Conservation (phyloP, 2,888 invertebrate genomes). For the Ptychoptera albimana region DNA sequence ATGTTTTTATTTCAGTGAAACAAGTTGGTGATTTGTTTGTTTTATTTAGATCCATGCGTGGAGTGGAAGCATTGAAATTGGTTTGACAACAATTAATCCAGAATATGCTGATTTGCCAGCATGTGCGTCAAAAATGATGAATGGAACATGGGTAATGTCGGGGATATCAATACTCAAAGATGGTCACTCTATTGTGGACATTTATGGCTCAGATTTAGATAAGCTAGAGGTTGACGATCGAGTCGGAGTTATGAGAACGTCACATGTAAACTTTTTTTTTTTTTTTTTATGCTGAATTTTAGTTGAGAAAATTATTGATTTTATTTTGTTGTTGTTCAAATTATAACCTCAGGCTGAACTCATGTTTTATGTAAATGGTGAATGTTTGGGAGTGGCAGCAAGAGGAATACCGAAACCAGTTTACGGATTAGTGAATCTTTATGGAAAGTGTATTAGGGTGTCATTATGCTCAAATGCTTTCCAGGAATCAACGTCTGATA, state of each 20-base stretch:
- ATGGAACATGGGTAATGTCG: slow-evolving; percentile 85
- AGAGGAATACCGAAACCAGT: slow-evolving; percentile 53
- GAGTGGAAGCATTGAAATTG: slow-evolving; percentile 63
- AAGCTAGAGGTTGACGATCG: slow-evolving; percentile 67
- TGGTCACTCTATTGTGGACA: slow-evolving; percentile 63
- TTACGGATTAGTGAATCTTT: slow-evolving; percentile 65
- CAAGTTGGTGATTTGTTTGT: neutral
- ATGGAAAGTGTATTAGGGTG: slow-evolving; percentile 71
- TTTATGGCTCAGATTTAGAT: slow-evolving; percentile 74
- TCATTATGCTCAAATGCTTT: slow-evolving; percentile 29
- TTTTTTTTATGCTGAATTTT: slow-evolving; percentile 25
- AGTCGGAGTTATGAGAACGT: slow-evolving; percentile 70
- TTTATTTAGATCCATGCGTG: slow-evolving; percentile 54
- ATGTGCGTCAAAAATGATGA: slow-evolving; percentile 61
- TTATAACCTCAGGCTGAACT: slow-evolving; percentile 43
- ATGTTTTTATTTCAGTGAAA: slow-evolving; percentile 6
- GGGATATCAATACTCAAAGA: slow-evolving; percentile 74
- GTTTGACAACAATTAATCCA: slow-evolving; percentile 54
- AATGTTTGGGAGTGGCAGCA: slow-evolving; percentile 76
- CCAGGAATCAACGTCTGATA: slow-evolving; percentile 14
- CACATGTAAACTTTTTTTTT: slow-evolving; percentile 36
- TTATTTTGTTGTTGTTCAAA: too few species aligned
- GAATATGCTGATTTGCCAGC: slow-evolving; percentile 50
- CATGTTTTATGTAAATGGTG: slow-evolving; percentile 76
- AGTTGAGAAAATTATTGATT: too few species aligned